Evolutionary conservation across 1,140 invertebrate species (phyloP), one percentile per base, ranked within the genome.

Genomic region (Alviniconcha marisindica): DNA sequence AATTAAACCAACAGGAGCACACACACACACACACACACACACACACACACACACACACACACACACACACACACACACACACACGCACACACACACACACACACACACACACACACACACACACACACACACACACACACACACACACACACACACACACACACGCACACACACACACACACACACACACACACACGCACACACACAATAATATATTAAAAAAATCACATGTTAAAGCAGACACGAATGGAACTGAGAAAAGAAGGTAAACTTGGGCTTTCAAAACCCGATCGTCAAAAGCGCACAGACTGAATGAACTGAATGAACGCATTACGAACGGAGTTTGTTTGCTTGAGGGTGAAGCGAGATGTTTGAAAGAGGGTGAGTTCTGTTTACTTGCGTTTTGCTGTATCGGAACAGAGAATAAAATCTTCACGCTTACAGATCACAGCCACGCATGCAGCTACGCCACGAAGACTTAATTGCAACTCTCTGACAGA

Each of bases 91-190:
- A 31, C 21, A 10, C 63, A 36, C 63, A 4, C 63, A 10, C 63
- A 36, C 63, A 69, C 63, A 36, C 63, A 69, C 63, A 69, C 63
- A 69, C 63, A 69, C 63, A 69, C 63, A 33, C 21, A 69, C n/a
- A 10, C n/a, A 36, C 63, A 36, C 63, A 69, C 63, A 36, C 63
- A 36, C 63, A 36, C 63, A 69, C 63, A 12, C n/a, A 31, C n/a
- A 28, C n/a, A 33, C n/a, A 31, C 63, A 69, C 63, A 69, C 63
- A 69, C 63, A 69, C 63, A 69, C 63, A 69, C 63, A 69, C 63
- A 69, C 63, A 31, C 2, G 1, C n/a, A 33, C 63, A 69, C 63
- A 69, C 63, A 60, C 18, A 69, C 63, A 69, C 63, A 60, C 56
- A 28, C 56, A 60, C 63, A 69, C 63, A 69, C 63, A 69, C 28